Base-by-base conservation (phyloP, 37 sponge, comb jelly and placozoan genomes). In the Axinella damicornis region DNA sequence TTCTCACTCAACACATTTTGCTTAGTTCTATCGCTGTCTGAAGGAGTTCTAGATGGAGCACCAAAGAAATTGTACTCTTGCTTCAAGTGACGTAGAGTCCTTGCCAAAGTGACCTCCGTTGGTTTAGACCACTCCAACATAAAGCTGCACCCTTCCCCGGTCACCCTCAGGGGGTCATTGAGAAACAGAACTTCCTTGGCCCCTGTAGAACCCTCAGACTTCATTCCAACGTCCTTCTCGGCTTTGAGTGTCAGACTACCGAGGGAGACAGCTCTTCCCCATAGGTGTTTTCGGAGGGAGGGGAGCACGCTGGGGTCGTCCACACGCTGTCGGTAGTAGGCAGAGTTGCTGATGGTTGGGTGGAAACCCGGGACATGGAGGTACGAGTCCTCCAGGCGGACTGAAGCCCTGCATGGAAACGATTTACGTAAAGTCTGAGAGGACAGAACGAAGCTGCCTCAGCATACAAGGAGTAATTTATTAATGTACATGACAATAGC, bases 221-320 rank as follows among this genome's bases (percentile, higher is more conserved):
- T 39, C 25, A 80, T 57, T 21, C 20, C 33, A 35, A 85, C 27
- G 27, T 56, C 52, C 37, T 66, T 78, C 34, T 73, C 76, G 0
- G 37, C 40, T 80, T 77, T 81, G 18, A 77, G 65, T 2, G 58
- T 69, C 54, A 85, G 56, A 66, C 76, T 78, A 21, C 94, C 94
- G 2, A 94, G 77, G 34, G 94, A 76, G 41, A 82, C 74, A 28
- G 79, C 69, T 22, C 90, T 52, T 13, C 94, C 94, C 90, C 91
- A 90, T 6, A 83, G 73, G 65, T 94, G 94, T n/a, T 57, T 72
- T n/a, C 56, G 83, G 39, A 79, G 66, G 64, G 90, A 89, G 5
- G 94, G 94, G 2, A 89, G 81, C 1, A 90, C 59, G 9, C 68
- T 22, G 18, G 91, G 85, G 24, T 79, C 32, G 65, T 89, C 94